Evolutionary conservation across 2,888 invertebrate species (phyloP).

Genomic region (Macrophya alboannulata): DNA sequence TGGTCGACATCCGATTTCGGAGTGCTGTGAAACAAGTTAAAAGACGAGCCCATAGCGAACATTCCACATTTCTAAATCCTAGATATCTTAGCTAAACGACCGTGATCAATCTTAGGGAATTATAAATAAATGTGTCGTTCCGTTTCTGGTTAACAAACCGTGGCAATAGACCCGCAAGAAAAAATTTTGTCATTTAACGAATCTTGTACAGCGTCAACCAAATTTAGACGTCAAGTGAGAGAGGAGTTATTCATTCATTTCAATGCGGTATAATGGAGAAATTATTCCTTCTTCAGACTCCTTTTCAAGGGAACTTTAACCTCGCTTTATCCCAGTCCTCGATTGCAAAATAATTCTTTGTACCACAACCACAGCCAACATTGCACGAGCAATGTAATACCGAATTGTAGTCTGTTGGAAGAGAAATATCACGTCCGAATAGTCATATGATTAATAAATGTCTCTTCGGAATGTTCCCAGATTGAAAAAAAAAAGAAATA

Average conservation of each 20-base stretch:
- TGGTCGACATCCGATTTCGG: conserved; percentile 50
- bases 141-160: neutral
- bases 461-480: neutral
- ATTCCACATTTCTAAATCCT: conserved; percentile 1
- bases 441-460: neutral
- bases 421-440: conserved; percentile 2
- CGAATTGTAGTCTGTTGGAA: neutral
- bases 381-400: neutral
- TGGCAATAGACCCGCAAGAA: neutral
- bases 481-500: neutral
- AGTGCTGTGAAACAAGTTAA: conserved; percentile 39
- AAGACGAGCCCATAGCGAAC: conserved; percentile 35
- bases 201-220: neutral
- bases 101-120: neutral
- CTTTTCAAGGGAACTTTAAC: neutral
- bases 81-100: neutral
- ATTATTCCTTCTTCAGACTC: neutral
- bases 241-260: conserved; percentile 32
- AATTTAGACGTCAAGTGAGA: conserved; percentile 18
- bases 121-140: conserved; percentile 17
- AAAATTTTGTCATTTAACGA: neutral
- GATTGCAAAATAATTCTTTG: conserved; percentile 14
- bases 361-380: conserved; percentile 22
- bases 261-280: conserved; percentile 10
- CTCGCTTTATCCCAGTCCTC: neutral